These are phyloP conservation scores for Acromyrmex heyeri DNA, from an alignment of 1,140 invertebrate genomes.

Conservation along the genomic window DNA sequence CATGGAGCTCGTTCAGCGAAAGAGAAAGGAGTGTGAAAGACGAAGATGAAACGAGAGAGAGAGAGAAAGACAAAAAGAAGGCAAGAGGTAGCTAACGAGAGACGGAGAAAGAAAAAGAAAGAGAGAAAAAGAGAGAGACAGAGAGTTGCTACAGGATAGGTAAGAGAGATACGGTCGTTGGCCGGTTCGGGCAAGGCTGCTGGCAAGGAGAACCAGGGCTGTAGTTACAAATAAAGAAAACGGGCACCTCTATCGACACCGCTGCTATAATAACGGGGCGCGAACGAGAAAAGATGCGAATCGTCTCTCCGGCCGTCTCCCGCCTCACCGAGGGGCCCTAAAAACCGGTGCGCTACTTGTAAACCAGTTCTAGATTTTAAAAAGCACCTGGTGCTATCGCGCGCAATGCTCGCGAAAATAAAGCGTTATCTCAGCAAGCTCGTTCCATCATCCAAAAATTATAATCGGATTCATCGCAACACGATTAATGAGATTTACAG, in stretches of 20 bases:
- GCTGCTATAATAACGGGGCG: constrained; percentile 69
- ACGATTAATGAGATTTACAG: constrained; percentile 16
- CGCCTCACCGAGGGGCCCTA: constrained; percentile 2
- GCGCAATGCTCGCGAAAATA: constrained; percentile 40
- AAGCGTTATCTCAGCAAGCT: constrained; percentile 52
- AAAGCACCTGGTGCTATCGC: constrained; percentile 4
- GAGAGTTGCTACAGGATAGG: constrained; percentile 61
- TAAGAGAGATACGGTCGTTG: constrained; percentile 77
- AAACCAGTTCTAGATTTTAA: constrained; percentile 54
- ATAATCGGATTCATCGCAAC: constrained; percentile 53
- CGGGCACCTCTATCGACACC: constrained; percentile 69
- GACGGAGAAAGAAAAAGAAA: constrained; percentile 35
- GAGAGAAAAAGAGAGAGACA: constrained; percentile 37
- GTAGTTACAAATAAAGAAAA: constrained; percentile 73
- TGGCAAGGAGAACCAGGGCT: constrained; percentile 79
- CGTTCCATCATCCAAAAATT: constrained; percentile 53
- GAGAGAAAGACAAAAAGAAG: constrained; percentile 40
- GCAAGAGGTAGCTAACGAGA: constrained; percentile 42
- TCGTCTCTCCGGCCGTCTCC: constrained; percentile 16
- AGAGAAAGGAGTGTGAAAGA: constrained; percentile 73
- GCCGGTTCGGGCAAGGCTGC: constrained; percentile 80
- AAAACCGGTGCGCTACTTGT: constrained; percentile 65
- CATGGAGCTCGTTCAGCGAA: constrained; percentile 69
- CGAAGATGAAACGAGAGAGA: constrained; percentile 28
- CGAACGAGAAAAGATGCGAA: constrained; percentile 54